These are phyloP conservation scores for Drosophila elegans DNA, from an alignment of 1,140 invertebrate genomes.

Conservation along the genomic window DNA sequence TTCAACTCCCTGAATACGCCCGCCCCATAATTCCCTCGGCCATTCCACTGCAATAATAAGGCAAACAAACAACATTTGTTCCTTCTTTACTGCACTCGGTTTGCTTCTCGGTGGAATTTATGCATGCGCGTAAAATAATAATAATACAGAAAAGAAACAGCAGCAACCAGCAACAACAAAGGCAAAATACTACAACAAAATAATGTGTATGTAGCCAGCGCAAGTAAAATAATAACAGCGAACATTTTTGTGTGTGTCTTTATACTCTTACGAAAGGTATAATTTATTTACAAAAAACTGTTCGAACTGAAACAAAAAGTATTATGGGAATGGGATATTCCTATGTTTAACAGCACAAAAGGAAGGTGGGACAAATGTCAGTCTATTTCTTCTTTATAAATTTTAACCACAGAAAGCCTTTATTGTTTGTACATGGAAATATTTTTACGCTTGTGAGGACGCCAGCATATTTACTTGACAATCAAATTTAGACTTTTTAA, in stretches of 20 bases:
- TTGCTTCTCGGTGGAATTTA: conserved; percentile 46
- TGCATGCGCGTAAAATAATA: conserved; percentile 75
- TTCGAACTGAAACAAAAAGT: not conserved
- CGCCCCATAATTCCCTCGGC: not conserved
- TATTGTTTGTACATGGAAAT: too few relatives aligned
- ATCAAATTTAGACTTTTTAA: too few relatives aligned
- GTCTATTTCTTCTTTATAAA: too few relatives aligned
- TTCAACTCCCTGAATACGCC: not conserved
- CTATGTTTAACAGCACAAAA: not conserved
- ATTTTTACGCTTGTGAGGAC: too few relatives aligned
- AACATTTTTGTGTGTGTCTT: conserved; percentile 29
- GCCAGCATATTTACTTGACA: too few relatives aligned
- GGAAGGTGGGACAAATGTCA: too few relatives aligned
- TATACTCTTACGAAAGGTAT: conserved; percentile 21
- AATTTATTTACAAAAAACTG: not conserved
- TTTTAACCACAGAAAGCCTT: too few relatives aligned
- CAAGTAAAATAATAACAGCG: conserved; percentile 49
- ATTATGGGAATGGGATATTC: not conserved
- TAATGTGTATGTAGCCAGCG: conserved; percentile 47
- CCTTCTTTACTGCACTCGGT: conserved; percentile 33
- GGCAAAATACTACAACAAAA: conserved; percentile 24
- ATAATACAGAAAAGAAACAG: conserved; percentile 48
- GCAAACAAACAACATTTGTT: conserved; percentile 45
- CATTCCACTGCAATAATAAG: conserved; percentile 48
- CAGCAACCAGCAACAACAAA: conserved; percentile 10